Base-by-base conservation (phyloP, 2,888 invertebrate genomes). In the Hyles lineata region DNA sequence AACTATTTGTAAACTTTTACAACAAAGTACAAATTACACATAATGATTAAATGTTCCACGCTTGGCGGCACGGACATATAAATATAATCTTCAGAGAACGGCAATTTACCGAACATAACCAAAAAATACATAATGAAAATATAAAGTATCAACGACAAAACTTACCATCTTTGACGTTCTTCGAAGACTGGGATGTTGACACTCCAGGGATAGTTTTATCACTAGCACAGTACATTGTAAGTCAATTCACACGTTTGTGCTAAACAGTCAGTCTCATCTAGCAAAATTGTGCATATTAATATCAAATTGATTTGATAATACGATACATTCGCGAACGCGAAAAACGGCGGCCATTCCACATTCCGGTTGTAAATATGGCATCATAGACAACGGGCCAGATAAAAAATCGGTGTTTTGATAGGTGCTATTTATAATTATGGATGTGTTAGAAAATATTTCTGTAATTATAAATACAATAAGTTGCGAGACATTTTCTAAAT, bases 161-260 rank as follows among this genome's bases (percentile, higher is more conserved):
- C 96, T 96, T 95, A 96, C 97, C 96, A 95, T 97, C 97, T 96
- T 96, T 97, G 95, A 96, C 95, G 95, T 95, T 96, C 95, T 96
- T 96, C 90, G 96, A 92, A 93, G 95, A 96, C 94, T 96, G 96
- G 89, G 96, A 96, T 95, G 95, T 96, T 95, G 95, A 96, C 95
- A 96, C 96, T 96, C 96, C 96, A 95, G 96, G 96, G 93, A 96
- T 96, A 92, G 96, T 96, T 95, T 96, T 96, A 95, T 96, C 96
- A 95, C 96, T 95, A 91, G 96, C 96, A 95, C 96, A 96, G 93
- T 97, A 96, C 96, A 97, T 96, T 84, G 87, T 95, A 94, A 78
- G 80, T 77, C 83, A 82, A 81, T 89, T 81, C 83, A 87, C 87
- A 84, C 84, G 75, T 81, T 82, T 79, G 82, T 85, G 81, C 80